phyloP scores from a whole-genome alignment of 2,797 vertebrate genomes.

The Galagoides demidoff region DNA sequence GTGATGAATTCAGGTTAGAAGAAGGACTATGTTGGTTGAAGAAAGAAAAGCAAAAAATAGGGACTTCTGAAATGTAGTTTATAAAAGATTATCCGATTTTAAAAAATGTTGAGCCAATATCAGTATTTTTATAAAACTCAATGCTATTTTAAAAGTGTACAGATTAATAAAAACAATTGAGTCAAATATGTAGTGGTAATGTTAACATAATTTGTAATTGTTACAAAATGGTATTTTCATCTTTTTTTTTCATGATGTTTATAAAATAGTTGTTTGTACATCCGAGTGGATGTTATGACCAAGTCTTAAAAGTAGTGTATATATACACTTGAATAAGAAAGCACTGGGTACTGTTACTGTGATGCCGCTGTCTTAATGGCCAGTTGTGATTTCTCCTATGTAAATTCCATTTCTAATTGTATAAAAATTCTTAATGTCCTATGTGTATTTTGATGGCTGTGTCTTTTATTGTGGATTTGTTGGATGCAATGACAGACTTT shows the following conservation, averaged over 20 bases:
- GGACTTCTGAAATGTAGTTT: conserved; percentile 62
- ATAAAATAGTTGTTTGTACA: conserved; percentile 31
- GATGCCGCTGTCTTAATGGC: conserved; percentile 46
- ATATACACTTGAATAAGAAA: conserved; percentile 64
- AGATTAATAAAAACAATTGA: conserved; percentile 7
- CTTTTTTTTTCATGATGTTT: conserved; percentile 52
- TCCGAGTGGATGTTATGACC: conserved; percentile 25
- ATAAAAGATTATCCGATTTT: conserved; percentile 37
- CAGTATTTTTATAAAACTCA: conserved; percentile 84
- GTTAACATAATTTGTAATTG: conserved; percentile 47
- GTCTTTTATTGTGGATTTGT: background rate
- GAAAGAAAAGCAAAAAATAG: conserved; percentile 50
- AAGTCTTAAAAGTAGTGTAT: conserved; percentile 37
- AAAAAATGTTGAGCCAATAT: conserved; percentile 72
- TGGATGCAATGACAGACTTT: background rate
- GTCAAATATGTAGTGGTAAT: background rate
- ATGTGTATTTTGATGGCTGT: background rate
- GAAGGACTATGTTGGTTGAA: background rate
- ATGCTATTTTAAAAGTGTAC: conserved; percentile 66
- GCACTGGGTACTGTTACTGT: conserved; percentile 75
- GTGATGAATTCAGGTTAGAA: background rate
- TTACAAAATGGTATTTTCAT: conserved; percentile 23
- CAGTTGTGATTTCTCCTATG: conserved; percentile 9
- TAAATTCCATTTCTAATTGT: conserved; percentile 40
- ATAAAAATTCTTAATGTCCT: conserved; percentile 3